Percentiles rank a stretch among this genome's conserved stretches.
Evolutionary conservation across 2,888 invertebrate species (phyloP).

Genomic region (Temnothorax ravouxi): DNA sequence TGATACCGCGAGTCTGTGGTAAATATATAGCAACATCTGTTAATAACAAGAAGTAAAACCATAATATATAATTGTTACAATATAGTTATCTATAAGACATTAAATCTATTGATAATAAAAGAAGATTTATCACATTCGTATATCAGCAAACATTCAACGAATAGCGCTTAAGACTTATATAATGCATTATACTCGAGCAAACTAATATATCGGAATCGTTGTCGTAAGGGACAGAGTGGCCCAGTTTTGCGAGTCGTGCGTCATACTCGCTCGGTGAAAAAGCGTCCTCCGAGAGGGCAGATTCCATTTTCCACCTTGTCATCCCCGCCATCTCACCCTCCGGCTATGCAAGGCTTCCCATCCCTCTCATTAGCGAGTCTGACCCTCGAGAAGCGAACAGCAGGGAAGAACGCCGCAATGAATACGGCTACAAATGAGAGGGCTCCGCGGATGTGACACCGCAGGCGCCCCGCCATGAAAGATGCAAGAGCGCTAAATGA

Average conservation of each 20-base stretch:
- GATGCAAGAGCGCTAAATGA: slow-evolving; percentile 78
- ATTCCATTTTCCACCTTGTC: slow-evolving; percentile 74
- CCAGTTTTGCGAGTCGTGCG: slow-evolving; percentile 62
- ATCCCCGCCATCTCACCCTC: slow-evolving; percentile 33
- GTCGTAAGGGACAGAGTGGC: slow-evolving; percentile 62
- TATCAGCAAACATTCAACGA: neutral
- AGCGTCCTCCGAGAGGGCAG: slow-evolving; percentile 58
- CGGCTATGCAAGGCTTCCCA: slow-evolving; percentile 41
- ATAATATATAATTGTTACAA: neutral
- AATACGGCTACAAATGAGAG: slow-evolving; percentile 80
- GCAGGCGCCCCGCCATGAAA: slow-evolving; percentile 70
- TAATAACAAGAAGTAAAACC: neutral
- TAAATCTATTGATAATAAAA: neutral
- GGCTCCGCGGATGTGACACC: slow-evolving; percentile 54
- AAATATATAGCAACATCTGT: neutral
- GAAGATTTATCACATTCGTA: neutral
- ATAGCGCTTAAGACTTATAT: neutral
- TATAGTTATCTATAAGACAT: neutral
- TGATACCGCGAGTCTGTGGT: no score
- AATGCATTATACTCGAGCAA: slow-evolving; percentile 16
- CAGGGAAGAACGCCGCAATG: slow-evolving; percentile 65
- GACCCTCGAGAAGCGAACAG: slow-evolving; percentile 63
- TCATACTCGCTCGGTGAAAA: slow-evolving; percentile 54
- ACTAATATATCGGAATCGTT: slow-evolving; percentile 53
- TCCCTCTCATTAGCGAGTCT: slow-evolving; percentile 76